phyloP scores from a whole-genome alignment of 2,113 vertebrate species.

The Phalacrocorax brasilianus region DNA sequence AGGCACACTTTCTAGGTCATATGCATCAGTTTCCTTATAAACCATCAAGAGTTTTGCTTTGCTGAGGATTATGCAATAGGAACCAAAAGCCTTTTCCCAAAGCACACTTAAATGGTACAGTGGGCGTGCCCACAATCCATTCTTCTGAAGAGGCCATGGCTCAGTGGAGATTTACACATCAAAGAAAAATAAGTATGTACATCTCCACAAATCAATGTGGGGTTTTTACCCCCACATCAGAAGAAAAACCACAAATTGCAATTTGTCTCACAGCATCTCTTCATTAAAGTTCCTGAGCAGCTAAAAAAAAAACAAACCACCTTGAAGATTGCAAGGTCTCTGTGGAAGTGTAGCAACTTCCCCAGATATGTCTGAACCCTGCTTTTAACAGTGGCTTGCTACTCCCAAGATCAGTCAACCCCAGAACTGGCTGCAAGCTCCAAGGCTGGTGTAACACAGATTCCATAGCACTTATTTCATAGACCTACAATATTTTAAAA shows the following conservation, averaged over 20 bases:
- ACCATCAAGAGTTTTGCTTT: not conserved
- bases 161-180: not conserved
- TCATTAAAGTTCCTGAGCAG: not conserved
- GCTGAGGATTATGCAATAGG: not conserved
- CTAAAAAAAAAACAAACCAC: not conserved
- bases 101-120: not conserved
- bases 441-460: not conserved
- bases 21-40: not conserved
- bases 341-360: not conserved
- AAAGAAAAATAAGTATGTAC: not conserved
- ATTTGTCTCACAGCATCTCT: not conserved
- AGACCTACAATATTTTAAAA: not conserved
- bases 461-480: not conserved
- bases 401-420: not conserved
- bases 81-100: not conserved
- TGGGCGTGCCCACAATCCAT: not conserved
- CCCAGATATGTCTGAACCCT: not conserved
- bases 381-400: not conserved
- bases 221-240: not conserved
- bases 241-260: not conserved
- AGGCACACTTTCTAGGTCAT: not conserved
- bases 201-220: not conserved
- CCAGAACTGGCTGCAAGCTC: not conserved
- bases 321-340: not conserved
- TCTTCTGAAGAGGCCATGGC: not conserved